Percentiles rank a stretch among this genome's conserved stretches.
Evolutionary conservation across 1,140 invertebrate genomes (phyloP).

Genomic region (Globodera rostochiensis): DNA sequence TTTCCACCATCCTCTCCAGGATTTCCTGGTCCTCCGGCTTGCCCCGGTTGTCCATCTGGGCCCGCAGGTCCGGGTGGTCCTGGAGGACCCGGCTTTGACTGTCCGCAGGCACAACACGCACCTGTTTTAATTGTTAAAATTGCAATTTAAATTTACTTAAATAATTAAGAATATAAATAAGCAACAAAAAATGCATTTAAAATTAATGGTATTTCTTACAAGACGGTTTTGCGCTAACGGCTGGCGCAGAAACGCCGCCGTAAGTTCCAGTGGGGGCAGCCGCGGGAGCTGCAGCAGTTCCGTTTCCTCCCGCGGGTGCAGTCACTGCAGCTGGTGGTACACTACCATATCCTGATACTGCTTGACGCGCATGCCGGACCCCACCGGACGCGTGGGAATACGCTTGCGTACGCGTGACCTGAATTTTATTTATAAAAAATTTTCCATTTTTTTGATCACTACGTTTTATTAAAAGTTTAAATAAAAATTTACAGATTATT

Average conservation of each 20-base stretch:
- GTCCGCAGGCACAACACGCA: conserved; percentile 16
- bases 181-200: too few species aligned
- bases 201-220: background rate
- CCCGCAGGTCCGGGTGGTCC: conserved; percentile 14
- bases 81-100: conserved; percentile 9
- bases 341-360: background rate
- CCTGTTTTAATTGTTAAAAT: background rate
- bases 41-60: conserved; percentile 14
- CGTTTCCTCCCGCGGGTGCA: background rate
- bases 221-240: background rate
- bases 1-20: conserved; percentile 20
- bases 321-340: background rate
- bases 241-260: background rate
- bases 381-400: background rate
- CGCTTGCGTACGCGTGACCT: conserved; percentile 14
- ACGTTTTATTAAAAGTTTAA: too few species aligned
- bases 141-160: too few species aligned
- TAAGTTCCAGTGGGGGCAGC: background rate
- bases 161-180: too few species aligned
- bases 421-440: background rate
- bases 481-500: too few species aligned
- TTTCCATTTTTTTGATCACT: too few species aligned
- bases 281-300: background rate
- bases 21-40: conserved; percentile 4
- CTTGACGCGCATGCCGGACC: conserved; percentile 1